A percentile compares a stretch with the other conserved stretches of the same genome.
phyloP scores from a whole-genome alignment of 2,888 invertebrate species.

The Nomada goodeniana region DNA sequence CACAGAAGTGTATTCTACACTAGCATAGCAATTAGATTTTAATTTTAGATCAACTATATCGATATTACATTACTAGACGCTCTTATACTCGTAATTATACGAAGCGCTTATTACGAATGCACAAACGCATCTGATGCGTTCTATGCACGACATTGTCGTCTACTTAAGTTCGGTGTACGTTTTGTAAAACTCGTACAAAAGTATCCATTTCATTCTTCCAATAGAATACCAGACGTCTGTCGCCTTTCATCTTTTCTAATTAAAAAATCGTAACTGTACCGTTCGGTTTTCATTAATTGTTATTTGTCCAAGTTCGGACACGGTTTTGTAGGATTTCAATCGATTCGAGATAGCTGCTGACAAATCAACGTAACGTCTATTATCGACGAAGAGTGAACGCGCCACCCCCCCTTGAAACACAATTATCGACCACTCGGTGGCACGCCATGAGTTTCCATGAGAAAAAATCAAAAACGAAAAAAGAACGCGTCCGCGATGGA shows the following conservation, averaged over 20 bases:
- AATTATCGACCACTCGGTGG: slow-evolving; percentile 76
- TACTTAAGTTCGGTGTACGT: slow-evolving; percentile 58
- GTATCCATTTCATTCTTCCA: slow-evolving; percentile 35
- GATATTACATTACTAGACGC: slow-evolving; percentile 23
- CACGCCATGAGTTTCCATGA: slow-evolving; percentile 38
- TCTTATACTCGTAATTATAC: slow-evolving; percentile 42
- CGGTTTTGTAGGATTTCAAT: neutral
- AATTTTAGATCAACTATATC: slow-evolving; percentile 15
- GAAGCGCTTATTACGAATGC: slow-evolving; percentile 41
- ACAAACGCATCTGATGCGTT: slow-evolving; percentile 69
- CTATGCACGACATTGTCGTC: slow-evolving; percentile 43
- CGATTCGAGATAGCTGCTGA: too few species aligned
- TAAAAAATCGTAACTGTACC: neutral
- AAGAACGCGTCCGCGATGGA: slow-evolving; percentile 62
- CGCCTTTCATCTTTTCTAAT: neutral
- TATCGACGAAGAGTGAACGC: slow-evolving; percentile 47
- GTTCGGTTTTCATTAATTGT: neutral
- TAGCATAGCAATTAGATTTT: slow-evolving; percentile 42
- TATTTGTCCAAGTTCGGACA: neutral
- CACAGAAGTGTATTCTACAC: slow-evolving; percentile 5
- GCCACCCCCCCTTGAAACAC: slow-evolving; percentile 54
- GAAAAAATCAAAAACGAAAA: slow-evolving; percentile 25
- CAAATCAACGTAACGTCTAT: neutral
- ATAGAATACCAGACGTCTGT: slow-evolving; percentile 26
- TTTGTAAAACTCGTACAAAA: slow-evolving; percentile 62